Evolutionary conservation across 2,113 vertebrate genomes (phyloP).

Genomic region (Aptenodytes patagonicus): DNA sequence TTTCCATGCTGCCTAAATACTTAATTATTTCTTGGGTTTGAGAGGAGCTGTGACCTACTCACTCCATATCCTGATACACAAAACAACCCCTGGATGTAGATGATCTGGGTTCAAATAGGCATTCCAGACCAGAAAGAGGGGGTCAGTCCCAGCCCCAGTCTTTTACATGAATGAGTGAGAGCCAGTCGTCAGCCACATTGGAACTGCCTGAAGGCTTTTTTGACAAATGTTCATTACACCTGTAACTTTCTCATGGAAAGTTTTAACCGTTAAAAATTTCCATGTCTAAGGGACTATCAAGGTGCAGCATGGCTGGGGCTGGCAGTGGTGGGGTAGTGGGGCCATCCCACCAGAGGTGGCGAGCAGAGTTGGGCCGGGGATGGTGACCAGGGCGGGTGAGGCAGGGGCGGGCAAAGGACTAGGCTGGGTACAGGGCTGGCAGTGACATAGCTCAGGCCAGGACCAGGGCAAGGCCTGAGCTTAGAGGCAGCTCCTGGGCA

Average conservation of each 20-base stretch:
- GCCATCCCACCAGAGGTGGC: not conserved
- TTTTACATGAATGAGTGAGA: not conserved
- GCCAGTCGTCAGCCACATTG: accelerated
- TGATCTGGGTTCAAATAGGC: accelerated
- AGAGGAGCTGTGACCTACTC: not conserved
- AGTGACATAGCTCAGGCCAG: not conserved
- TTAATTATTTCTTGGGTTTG: not conserved
- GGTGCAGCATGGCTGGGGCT: not conserved
- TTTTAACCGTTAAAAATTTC: not conserved
- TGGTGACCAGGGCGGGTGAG: not conserved
- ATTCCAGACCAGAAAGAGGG: not conserved
- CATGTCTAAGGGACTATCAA: not conserved
- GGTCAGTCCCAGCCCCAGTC: not conserved
- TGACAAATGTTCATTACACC: not conserved
- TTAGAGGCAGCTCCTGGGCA: not conserved
- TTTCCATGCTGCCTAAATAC: not conserved
- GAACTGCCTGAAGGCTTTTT: not conserved
- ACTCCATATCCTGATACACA: not conserved
- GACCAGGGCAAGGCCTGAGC: not conserved
- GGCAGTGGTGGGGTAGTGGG: too few relatives aligned
- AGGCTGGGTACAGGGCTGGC: not conserved
- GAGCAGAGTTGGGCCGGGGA: not conserved
- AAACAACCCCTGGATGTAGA: not conserved
- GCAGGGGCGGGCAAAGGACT: not conserved
- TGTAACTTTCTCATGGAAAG: not conserved